These are phyloP conservation scores for Petrosia ficiformis DNA, from an alignment of 37 sponge, comb jelly and placozoan genomes.

Conservation along the genomic window DNA sequence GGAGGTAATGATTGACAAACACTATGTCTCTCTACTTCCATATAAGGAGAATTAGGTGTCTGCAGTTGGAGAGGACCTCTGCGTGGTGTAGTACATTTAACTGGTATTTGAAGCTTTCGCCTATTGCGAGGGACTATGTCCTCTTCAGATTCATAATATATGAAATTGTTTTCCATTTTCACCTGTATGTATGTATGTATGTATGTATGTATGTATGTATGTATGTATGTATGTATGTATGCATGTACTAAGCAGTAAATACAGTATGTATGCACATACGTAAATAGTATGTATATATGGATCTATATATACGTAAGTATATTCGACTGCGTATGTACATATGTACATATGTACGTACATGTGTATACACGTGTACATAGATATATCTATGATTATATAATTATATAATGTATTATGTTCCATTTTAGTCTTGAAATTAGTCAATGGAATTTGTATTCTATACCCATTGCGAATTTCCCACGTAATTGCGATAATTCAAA, in stretches of 20 bases:
- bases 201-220: neutral
- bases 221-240: neutral
- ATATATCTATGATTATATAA: too few relatives aligned
- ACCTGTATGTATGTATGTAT: too few relatives aligned
- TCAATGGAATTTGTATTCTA: too few relatives aligned
- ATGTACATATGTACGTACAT: too few relatives aligned
- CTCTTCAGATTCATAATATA: neutral
- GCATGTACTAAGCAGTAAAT: neutral
- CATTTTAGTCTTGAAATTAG: too few relatives aligned
- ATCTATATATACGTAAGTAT: too few relatives aligned
- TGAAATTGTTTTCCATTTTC: neutral
- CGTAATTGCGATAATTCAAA: too few relatives aligned
- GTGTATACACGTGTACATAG: too few relatives aligned
- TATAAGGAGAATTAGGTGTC: neutral
- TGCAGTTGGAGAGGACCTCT: constrained; percentile 21
- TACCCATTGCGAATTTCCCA: too few relatives aligned
- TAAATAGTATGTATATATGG: too few relatives aligned
- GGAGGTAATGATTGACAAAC: neutral
- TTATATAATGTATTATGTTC: too few relatives aligned
- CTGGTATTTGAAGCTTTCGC: constrained; percentile 8
- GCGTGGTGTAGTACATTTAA: constrained; percentile 12
- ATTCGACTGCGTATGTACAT: too few relatives aligned
- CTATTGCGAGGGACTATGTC: neutral
- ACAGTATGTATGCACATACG: neutral
- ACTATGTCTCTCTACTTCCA: neutral